These are phyloP conservation scores for Cladopsammia gracilis DNA, from an alignment of 64 coral and sea anemone genomes.

Conservation along the genomic window DNA sequence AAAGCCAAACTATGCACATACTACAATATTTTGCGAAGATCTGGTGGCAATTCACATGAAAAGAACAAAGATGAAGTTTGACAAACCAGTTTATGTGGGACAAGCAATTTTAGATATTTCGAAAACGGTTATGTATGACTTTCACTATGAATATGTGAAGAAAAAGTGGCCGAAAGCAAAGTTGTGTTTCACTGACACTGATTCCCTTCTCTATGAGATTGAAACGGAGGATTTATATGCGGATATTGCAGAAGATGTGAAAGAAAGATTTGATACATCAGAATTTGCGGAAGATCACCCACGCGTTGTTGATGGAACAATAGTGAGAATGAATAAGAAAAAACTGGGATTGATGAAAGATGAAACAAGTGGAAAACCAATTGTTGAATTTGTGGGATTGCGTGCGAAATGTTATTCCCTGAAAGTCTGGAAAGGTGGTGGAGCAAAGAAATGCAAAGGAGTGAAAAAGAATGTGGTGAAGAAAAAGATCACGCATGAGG, in stretches of 20 bases:
- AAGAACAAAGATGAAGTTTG: slow-evolving; percentile 9
- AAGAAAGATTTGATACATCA: slow-evolving; percentile 1
- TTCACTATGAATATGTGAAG: slow-evolving; percentile 37
- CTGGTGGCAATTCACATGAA: slow-evolving; percentile 38
- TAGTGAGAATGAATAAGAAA: no score
- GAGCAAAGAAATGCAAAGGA: no score
- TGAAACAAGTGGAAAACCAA: no score
- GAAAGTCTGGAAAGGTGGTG: no score
- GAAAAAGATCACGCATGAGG: no score
- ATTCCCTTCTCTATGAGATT: slow-evolving; percentile 15
- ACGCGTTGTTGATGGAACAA: no score
- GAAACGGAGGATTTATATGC: not conserved
- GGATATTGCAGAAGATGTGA: not conserved
- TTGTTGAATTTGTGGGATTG: no score
- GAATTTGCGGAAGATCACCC: no score
- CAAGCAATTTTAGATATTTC: slow-evolving; percentile 20
- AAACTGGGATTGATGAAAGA: no score
- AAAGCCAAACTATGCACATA: slow-evolving; percentile 19
- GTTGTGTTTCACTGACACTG: slow-evolving; percentile 18
- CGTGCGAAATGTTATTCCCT: no score
- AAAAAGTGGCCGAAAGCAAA: not conserved
- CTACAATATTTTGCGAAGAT: not conserved
- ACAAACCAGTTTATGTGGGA: slow-evolving; percentile 46
- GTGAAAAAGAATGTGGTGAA: no score
- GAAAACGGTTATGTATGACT: slow-evolving; percentile 49